Evolutionary conservation across 2,888 invertebrate genomes (phyloP).

Genomic region (Drosophila histrio): DNA sequence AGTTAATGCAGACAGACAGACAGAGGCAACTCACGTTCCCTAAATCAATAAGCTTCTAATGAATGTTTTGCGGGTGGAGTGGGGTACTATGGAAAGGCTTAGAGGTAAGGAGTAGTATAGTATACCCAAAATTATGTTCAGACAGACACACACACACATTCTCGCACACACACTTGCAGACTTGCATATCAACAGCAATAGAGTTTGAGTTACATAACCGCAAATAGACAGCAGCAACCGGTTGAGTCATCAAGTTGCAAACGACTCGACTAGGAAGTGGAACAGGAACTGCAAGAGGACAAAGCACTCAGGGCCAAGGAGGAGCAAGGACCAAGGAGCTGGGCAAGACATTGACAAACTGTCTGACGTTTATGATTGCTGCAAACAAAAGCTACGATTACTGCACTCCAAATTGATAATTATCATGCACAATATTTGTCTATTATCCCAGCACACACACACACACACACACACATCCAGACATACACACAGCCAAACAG

Average conservation of each 20-base stretch:
- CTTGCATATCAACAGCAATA: conserved; percentile 49
- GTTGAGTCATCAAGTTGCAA: conserved; percentile 69
- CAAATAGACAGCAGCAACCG: conserved; percentile 70
- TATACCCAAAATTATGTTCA: conserved; percentile 39
- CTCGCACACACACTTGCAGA: conserved; percentile 9
- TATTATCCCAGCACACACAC: conserved; percentile 28
- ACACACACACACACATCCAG: neutral
- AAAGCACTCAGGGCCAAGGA: neutral
- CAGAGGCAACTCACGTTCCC: conserved; percentile 18
- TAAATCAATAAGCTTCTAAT: conserved; percentile 52
- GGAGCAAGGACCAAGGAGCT: conserved; percentile 2
- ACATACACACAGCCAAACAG: neutral
- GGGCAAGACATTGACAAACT: conserved; percentile 27
- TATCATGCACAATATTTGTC: conserved; percentile 70
- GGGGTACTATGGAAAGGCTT: too few relatives aligned
- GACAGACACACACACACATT: neutral
- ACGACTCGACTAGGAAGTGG: conserved; percentile 2
- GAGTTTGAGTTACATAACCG: conserved; percentile 73
- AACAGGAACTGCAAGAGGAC: conserved; percentile 5
- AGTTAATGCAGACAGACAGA: neutral
- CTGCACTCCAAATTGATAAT: conserved; percentile 78
- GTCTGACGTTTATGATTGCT: conserved; percentile 73
- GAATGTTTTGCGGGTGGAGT: conserved; percentile 1
- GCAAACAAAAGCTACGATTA: conserved; percentile 74
- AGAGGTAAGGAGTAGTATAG: neutral